Percentiles rank a stretch among this genome's conserved stretches.
phyloP scores from a whole-genome alignment of 1,140 invertebrate genomes.

The Phenacoccus solenopsis region DNA sequence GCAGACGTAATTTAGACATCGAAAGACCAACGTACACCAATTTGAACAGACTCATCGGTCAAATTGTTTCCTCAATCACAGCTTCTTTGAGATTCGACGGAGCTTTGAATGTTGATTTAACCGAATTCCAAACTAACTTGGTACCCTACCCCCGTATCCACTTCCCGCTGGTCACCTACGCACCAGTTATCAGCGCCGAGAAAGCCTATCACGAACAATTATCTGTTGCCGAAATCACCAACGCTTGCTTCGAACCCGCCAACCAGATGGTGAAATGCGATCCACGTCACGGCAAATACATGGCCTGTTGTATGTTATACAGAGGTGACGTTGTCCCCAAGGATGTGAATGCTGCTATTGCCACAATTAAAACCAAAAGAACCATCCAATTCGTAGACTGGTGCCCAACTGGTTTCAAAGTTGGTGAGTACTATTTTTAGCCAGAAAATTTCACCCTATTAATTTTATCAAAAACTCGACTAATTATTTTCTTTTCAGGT shows the following conservation, averaged over 20 bases:
- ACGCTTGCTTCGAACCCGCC: slow-evolving; percentile 54
- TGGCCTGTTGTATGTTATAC: slow-evolving; percentile 79
- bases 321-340: slow-evolving; percentile 52
- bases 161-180: slow-evolving; percentile 52
- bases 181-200: slow-evolving; percentile 48
- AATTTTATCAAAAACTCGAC: slow-evolving; percentile 23
- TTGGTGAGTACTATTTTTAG: slow-evolving; percentile 32
- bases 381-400: slow-evolving; percentile 49
- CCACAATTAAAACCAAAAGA: slow-evolving; percentile 53
- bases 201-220: slow-evolving; percentile 49
- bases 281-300: slow-evolving; percentile 64
- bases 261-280: slow-evolving; percentile 79
- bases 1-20: slow-evolving; percentile 46
- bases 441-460: slow-evolving; percentile 31
- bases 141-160: slow-evolving; percentile 74
- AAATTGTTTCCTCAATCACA: slow-evolving; percentile 49
- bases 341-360: slow-evolving; percentile 59
- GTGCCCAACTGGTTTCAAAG: slow-evolving; percentile 50
- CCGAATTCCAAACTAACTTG: slow-evolving; percentile 82
- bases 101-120: slow-evolving; percentile 76
- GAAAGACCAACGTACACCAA: slow-evolving; percentile 51
- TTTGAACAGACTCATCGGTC: slow-evolving; percentile 46
- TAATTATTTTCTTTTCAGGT: too few relatives aligned
- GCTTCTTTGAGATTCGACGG: slow-evolving; percentile 66
- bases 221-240: slow-evolving; percentile 52